A percentile compares a stretch with the other conserved stretches of the same genome.
Conservation (phyloP, 2,888 invertebrate species). For the Acleris sparsana region DNA sequence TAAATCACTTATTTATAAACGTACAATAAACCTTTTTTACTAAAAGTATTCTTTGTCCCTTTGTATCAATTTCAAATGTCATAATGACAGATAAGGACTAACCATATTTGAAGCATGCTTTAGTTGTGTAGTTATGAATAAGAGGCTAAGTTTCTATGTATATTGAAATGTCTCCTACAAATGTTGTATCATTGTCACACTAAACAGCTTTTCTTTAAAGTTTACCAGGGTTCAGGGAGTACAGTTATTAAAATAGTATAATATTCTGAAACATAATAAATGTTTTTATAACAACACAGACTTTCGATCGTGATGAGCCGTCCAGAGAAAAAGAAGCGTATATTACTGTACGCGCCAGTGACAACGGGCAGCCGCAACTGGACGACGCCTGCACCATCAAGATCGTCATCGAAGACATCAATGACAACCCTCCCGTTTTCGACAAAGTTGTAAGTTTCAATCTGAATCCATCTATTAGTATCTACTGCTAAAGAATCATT, state of each 20-base stretch:
- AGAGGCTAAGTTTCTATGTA: too few species aligned
- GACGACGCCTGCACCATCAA: constrained; percentile 97
- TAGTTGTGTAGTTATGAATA: too few species aligned
- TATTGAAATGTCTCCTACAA: background rate
- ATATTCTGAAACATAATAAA: background rate
- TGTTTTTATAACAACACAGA: constrained; percentile 62
- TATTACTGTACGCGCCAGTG: constrained; percentile 95
- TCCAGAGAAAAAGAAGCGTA: constrained; percentile 91
- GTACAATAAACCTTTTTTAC: too few species aligned
- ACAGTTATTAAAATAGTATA: background rate
- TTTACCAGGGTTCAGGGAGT: constrained; percentile 31
- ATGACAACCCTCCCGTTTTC: constrained; percentile 94
- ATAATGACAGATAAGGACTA: too few species aligned
- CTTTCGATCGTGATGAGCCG: constrained; percentile 96
- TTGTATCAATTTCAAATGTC: too few species aligned
- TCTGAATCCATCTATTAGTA: background rate
- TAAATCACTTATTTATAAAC: too few species aligned
- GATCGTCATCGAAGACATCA: constrained; percentile 95
- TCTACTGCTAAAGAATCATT: constrained; percentile 3
- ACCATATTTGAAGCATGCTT: too few species aligned
- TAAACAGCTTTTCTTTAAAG: constrained; percentile 2
- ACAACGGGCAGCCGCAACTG: constrained; percentile 94
- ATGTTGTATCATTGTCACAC: too few species aligned
- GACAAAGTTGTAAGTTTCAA: constrained; percentile 88
- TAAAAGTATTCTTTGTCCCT: too few species aligned